Evolutionary conservation across 1,140 invertebrate species (phyloP), one percentile per base, ranked within the genome.

Genomic region (Apis laboriosa): DNA sequence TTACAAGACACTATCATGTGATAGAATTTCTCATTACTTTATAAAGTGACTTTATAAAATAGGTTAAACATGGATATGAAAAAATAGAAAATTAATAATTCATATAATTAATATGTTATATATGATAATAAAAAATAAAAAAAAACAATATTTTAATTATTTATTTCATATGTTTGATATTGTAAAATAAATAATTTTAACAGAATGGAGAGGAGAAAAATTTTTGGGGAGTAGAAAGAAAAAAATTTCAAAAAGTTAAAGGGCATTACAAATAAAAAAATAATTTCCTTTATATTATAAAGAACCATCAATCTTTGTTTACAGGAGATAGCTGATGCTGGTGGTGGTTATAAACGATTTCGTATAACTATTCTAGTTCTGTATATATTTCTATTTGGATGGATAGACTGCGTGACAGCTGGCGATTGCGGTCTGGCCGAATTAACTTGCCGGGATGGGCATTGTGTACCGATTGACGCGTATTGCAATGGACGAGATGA

Each of bases 401-500:
- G 75, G 74, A 19, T 61, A 17, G 64, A 83, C 81, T 60, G 74
- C 64, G 61, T 66, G 56, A 79, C 84, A 63, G 84, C 83, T 61
- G 89, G 90, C 84, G 88, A 96, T 77, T 96, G 97, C 93, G 95
- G 97, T 87, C 96, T 98, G 87, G 97, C 97, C 75, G 97, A 98
- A 94, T 97, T 97, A 93, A 95, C 96, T 34, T 98, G 97, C 93
- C 95, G 96, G 67, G 96, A 96, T 88, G 97, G 96, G 74, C 95
- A 95, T 84, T 98, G 97, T 93, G 95, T 98, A 84, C 96, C 97
- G n/a, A 95, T 97, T 71, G 97, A 98, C 92, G 95, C 96, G 80
- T 98, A 97, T 92, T 98, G 98, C 93, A 97, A 98, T 92, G 97
- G 97, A 55, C 93, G 94, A 84, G 95, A 97, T 91, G 97, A 98